A percentile compares a stretch with the other conserved stretches of the same genome.
Evolutionary conservation across 2,797 vertebrate species (phyloP).

Genomic region (Schizopygopsis pylzovi): DNA sequence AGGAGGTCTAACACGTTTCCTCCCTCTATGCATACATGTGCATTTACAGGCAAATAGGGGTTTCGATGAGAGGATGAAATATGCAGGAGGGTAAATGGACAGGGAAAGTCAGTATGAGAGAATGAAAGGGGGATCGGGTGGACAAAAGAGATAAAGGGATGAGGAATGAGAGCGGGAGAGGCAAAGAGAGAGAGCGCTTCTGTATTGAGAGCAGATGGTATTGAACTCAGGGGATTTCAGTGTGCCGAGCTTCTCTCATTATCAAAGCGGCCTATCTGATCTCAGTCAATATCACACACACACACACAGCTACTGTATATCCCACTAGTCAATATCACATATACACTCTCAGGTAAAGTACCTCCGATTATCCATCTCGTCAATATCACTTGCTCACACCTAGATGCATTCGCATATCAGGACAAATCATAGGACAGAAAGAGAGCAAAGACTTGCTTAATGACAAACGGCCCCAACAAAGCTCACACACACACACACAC

Average conservation of each 20-base stretch:
- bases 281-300: constrained; percentile 54
- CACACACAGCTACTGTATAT: constrained; percentile 43
- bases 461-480: constrained; percentile 24
- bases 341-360: constrained; percentile 43
- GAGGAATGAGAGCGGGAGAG: constrained; percentile 38
- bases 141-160: constrained; percentile 62
- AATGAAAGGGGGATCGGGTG: constrained; percentile 67
- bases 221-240: constrained; percentile 61
- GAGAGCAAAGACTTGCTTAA: not conserved
- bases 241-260: constrained; percentile 62
- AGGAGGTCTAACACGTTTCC: constrained; percentile 11
- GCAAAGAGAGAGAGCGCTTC: constrained; percentile 63
- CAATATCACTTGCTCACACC: constrained; percentile 25
- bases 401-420: constrained; percentile 13
- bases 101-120: constrained; percentile 68
- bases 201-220: constrained; percentile 69
- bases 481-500: not conserved
- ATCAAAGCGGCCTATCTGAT: constrained; percentile 62
- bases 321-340: constrained; percentile 39
- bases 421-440: constrained; percentile 15
- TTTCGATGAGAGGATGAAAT: constrained; percentile 21
- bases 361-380: constrained; percentile 19
- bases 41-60: constrained; percentile 23
- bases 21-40: constrained; percentile 13
- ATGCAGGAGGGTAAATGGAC: constrained; percentile 26